Base-by-base conservation (phyloP, 2,113 vertebrate species). In the Fulmarus glacialis region DNA sequence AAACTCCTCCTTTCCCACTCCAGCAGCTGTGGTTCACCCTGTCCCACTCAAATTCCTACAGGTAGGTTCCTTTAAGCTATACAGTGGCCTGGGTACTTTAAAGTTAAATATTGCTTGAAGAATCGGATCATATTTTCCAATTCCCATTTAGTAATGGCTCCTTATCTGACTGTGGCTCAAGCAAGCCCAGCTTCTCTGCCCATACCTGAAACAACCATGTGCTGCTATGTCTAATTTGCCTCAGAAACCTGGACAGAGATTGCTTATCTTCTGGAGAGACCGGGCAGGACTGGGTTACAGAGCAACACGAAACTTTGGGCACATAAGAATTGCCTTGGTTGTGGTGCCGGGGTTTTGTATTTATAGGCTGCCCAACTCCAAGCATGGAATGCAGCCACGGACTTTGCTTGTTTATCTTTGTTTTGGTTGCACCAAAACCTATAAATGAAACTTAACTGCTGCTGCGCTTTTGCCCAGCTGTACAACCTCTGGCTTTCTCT, bases 381-480 rank as follows among this genome's bases (percentile, higher is more conserved):
- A 38, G 32, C 36, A n/a, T 26, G 48, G 77, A 94, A 87, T 1
- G 7, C 21, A 79, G 64, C 68, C 91, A 89, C 16, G 32, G 52
- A 59, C 43, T 91, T 94, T 59, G 55, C 83, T 91, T 67, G 9
- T 63, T 96, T 82, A 15, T 85, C 77, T 93, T 85, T 87, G 70
- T 67, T 95, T 94, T 64, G 26, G 43, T 96, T 95, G 52, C 64
- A 93, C 43, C 64, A 75, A 94, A 88, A 95, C 93, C 84, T 93
- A 84, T 40, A 91, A 89, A 85, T 47, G 26, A 93, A 93, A 94
- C 50, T 75, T 87, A 91, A 91, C 70, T 1, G 0, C 87, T 87
- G 73, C 73, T 93, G 64, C 87, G 73, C 3, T 66, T 94, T 79
- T 82, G 34, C 62, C 75, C 55, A 91, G 53, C 19, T 62, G 47